Evolutionary conservation across 2,797 vertebrate species (phyloP), one percentile per base, ranked within the genome.

Genomic region (Pteronotus mesoamericanus): DNA sequence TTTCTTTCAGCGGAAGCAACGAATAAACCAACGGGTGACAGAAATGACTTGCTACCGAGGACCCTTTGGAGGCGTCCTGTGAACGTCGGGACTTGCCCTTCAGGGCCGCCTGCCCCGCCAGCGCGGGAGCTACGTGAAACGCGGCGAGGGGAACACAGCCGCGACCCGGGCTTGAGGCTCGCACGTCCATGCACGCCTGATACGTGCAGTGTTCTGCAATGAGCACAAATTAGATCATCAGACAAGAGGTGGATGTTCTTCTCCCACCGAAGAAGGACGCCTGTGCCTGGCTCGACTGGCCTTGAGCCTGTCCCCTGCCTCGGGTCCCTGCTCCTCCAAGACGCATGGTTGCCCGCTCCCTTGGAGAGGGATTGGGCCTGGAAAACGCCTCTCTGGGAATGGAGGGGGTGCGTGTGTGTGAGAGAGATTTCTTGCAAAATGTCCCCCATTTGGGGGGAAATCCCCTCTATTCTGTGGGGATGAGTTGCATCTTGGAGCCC

Each of bases 131-230:
- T n/a, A n/a, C n/a, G n/a, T n/a, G n/a, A n/a, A n/a, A n/a, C n/a
- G n/a, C 32, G 55, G 6, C 4, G 39, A 57, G 34, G 75, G 48
- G n/a, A 18, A 3, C 5, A 9, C 22, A 1, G 21, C 0, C 1
- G 15, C 0, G 4, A 3, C 15, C 1, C 6, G 29, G 0, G 5
- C 24, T 0, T 1, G 24, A 34, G 14, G 71, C 10, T 42, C 66
- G 6, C 16, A 4, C 34, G 14, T 51, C 10, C 51, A 9, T 6
- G 26, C 9, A 6, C 9, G 5, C 6, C 18, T 6, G 11, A 19
- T 18, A 2, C 4, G 7, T 7, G 0, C 6, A 1, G 6, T 2
- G 5, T 2, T 79, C 66, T 44, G 4, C 39, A 26, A 1, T 0
- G 10, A 39, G 51, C 29, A 10, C 26, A 22, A 0, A n/a, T 7